Evolutionary conservation across 2,797 vertebrate species (phyloP).

Genomic region (Thalassophryne amazonica): DNA sequence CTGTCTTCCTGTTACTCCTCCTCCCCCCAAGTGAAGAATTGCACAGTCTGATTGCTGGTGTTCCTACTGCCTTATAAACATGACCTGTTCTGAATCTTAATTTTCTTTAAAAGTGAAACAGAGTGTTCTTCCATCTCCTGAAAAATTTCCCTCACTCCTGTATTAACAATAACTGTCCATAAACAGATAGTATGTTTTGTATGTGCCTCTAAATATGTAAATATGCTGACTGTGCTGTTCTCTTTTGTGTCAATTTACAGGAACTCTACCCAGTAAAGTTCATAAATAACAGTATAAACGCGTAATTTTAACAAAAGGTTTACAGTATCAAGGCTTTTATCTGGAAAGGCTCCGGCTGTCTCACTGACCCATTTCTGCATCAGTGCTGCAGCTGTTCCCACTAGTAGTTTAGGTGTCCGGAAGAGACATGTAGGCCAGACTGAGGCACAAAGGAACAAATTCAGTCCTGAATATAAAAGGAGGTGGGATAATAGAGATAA

Average conservation of each 20-base stretch:
- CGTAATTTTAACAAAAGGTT: slow-evolving; percentile 33
- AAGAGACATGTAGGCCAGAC: background rate
- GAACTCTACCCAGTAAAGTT: slow-evolving; percentile 17
- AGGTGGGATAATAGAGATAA: too few species aligned
- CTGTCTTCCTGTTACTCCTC: too few species aligned
- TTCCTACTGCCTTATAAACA: too few species aligned
- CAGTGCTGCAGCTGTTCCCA: background rate
- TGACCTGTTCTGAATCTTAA: too few species aligned
- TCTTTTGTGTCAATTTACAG: slow-evolving; percentile 13
- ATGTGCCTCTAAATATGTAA: background rate
- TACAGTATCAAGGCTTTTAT: slow-evolving; percentile 14
- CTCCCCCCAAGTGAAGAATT: too few species aligned
- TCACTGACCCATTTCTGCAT: slow-evolving; percentile 31
- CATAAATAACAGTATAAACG: slow-evolving; percentile 2
- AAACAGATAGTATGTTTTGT: background rate
- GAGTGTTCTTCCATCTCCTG: too few species aligned
- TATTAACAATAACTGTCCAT: background rate
- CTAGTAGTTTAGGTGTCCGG: background rate
- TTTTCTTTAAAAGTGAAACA: too few species aligned
- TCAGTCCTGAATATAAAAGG: too few species aligned
- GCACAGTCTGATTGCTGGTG: too few species aligned
- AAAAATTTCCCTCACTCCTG: too few species aligned
- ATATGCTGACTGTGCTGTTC: background rate
- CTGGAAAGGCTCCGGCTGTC: background rate
- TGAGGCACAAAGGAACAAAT: background rate